Conservation (phyloP, 2,113 vertebrate species). For the Sphaerodactylus townsendi region DNA sequence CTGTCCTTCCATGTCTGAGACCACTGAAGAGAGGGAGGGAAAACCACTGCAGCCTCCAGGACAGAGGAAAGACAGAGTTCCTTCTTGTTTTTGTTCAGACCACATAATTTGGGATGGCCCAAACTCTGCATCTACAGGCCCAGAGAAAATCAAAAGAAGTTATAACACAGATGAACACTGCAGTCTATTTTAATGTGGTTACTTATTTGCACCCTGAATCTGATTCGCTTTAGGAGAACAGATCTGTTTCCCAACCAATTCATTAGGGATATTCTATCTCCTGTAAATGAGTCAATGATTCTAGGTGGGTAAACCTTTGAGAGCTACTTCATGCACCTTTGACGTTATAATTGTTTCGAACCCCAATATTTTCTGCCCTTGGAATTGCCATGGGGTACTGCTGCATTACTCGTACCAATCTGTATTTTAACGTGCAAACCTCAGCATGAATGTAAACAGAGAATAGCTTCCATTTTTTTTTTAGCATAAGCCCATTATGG, state of each 20-base stretch:
- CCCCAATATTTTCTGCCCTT: constrained; percentile 18
- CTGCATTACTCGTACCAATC: constrained; percentile 27
- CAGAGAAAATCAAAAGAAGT: too few relatives aligned
- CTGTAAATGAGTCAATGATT: background rate
- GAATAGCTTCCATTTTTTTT: constrained; percentile 28
- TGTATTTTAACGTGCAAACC: constrained; percentile 47
- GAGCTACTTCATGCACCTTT: constrained; percentile 5
- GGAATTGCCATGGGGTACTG: constrained; percentile 11
- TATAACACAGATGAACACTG: too few relatives aligned
- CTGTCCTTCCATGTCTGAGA: too few relatives aligned
- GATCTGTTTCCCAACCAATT: background rate
- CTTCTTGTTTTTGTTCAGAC: too few relatives aligned
- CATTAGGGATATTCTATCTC: background rate
- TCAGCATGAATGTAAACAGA: constrained; percentile 10
- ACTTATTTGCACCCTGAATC: background rate
- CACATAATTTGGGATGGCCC: too few relatives aligned
- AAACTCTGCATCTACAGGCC: too few relatives aligned
- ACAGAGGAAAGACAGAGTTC: too few relatives aligned
- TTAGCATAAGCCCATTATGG: background rate
- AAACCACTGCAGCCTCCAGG: too few relatives aligned
- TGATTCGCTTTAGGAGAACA: background rate
- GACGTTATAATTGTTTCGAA: constrained; percentile 43
- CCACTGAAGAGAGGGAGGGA: too few relatives aligned
- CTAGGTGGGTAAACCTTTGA: background rate
- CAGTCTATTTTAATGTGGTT: too few relatives aligned